phyloP scores from a whole-genome alignment of 1,140 invertebrate genomes.

The Linepithema humile region DNA sequence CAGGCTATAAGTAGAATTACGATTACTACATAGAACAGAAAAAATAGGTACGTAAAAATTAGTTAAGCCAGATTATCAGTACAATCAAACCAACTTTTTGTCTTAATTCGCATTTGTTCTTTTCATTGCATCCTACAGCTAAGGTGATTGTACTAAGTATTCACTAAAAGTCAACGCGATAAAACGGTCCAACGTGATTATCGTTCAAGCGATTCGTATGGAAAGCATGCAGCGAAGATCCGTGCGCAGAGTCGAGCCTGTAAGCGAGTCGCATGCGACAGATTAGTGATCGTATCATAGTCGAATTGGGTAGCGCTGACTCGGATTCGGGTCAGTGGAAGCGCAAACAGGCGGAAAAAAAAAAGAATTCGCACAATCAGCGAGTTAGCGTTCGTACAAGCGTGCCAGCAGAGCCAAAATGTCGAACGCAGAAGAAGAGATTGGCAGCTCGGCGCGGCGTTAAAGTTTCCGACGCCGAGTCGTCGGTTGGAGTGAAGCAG shows the following conservation, averaged over 20 bases:
- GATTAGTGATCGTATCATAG: not conserved
- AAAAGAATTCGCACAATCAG: not conserved
- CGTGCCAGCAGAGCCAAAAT: not conserved
- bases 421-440: not conserved
- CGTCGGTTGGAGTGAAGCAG: no score
- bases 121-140: not conserved
- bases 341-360: not conserved
- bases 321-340: not conserved
- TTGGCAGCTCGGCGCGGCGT: not conserved
- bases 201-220: not conserved
- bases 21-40: not conserved
- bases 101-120: not conserved
- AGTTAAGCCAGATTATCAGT: not conserved
- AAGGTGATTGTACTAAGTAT: not conserved
- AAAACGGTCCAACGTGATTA: not conserved
- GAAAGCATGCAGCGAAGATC: not conserved
- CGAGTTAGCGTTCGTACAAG: constrained; percentile 6
- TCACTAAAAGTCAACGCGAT: not conserved
- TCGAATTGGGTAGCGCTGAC: not conserved
- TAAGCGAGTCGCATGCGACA: constrained; percentile 1
- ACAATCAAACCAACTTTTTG: not conserved
- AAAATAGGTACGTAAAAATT: not conserved
- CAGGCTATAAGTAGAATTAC: not conserved
- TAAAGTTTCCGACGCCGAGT: not conserved
- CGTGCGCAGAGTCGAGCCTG: constrained; percentile 9